phyloP scores from a whole-genome alignment of 2,888 invertebrate genomes.

The Caenorhabditis sp. region DNA sequence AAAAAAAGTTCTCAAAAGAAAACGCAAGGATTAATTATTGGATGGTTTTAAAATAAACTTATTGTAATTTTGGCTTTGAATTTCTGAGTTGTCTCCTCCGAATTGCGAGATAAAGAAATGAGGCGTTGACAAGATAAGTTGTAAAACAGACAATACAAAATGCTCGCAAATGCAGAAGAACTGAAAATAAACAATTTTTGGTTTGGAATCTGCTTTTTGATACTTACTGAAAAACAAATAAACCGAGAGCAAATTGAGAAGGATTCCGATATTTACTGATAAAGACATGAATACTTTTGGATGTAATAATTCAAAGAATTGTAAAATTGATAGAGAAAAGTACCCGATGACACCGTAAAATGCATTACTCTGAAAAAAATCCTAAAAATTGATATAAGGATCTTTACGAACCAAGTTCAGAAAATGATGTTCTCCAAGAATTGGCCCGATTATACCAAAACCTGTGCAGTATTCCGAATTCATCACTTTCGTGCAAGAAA shows the following conservation, averaged over 20 bases:
- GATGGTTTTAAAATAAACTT: too few relatives aligned
- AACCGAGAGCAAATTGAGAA: constrained; percentile 3
- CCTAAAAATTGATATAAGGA: too few relatives aligned
- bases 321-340: neutral
- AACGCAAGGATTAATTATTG: constrained; percentile 8
- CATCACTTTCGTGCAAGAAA: constrained; percentile 6
- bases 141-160: constrained; percentile 10
- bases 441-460: constrained; percentile 1
- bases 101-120: neutral
- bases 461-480: constrained; percentile 1
- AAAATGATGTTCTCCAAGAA: constrained; percentile 3
- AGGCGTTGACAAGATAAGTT: neutral
- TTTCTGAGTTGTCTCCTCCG: neutral
- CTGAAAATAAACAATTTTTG: constrained; percentile 8
- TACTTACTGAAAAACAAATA: constrained; percentile 9
- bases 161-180: constrained; percentile 7
- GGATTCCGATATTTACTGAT: neutral
- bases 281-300: neutral
- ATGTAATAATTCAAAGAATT: constrained; percentile 1
- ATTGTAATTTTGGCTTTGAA: neutral
- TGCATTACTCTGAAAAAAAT: constrained; percentile 10
- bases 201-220: neutral
- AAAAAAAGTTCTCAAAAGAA: constrained; percentile 27
- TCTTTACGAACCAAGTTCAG: neutral
- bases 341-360: constrained; percentile 12